Evolutionary conservation across 2,888 invertebrate genomes (phyloP).

Genomic region (Zootermopsis nevadensis): DNA sequence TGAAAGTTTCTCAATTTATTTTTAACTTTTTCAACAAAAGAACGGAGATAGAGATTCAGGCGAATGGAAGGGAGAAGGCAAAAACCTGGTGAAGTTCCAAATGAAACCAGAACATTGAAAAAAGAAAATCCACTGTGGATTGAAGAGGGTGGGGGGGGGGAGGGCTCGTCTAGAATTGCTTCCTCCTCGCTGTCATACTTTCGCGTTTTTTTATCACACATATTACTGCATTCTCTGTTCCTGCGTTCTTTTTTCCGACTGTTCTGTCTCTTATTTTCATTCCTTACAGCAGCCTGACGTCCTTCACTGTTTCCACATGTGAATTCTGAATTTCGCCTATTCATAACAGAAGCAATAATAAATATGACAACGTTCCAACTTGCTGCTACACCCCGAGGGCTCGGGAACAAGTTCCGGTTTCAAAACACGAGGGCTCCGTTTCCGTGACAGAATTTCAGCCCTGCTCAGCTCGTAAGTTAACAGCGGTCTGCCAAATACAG

Average conservation of each 20-base stretch:
- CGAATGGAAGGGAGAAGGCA: background rate
- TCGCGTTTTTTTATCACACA: too few relatives aligned
- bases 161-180: background rate
- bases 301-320: too few relatives aligned
- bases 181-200: background rate
- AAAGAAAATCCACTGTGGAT: background rate
- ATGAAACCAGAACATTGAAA: background rate
- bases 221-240: background rate
- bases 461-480: too few relatives aligned
- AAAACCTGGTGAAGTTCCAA: background rate
- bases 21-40: background rate
- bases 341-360: too few relatives aligned
- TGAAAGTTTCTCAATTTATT: background rate
- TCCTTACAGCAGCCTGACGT: too few relatives aligned
- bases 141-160: background rate
- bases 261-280: background rate
- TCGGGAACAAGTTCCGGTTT: too few relatives aligned
- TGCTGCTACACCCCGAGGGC: too few relatives aligned
- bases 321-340: too few relatives aligned
- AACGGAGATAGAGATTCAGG: background rate
- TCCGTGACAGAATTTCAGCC: too few relatives aligned
- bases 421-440: too few relatives aligned
- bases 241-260: background rate
- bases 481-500: too few relatives aligned
- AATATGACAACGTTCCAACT: too few relatives aligned